Base-by-base conservation (phyloP, 2,797 vertebrate genomes). In the Parauchenoglanis ngamensis region DNA sequence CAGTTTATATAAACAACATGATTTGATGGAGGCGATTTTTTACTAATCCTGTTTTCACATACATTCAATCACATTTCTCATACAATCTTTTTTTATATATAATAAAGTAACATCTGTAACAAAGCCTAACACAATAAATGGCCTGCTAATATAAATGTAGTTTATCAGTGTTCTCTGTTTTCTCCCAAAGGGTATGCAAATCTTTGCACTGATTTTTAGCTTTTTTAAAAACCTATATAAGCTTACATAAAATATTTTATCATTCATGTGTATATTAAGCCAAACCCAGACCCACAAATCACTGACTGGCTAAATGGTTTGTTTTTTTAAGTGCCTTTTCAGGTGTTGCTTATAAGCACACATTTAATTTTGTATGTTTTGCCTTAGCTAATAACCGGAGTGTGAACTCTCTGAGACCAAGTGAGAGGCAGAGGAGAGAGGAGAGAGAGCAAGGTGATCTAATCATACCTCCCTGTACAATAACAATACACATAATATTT, bases 371-470 rank as follows among this genome's bases (percentile, higher is more conserved):
- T 80, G 11, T 80, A n/a, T 83, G 13, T 85, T 52, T 56, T 23
- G 21, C 67, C n/a, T 23, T 92, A 93, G 84, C 90, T 91, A 87
- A 95, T 93, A 79, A 92, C 91, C 0, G 70, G 85, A 80, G 91
- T 87, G 52, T 93, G 87, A 81, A 77, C 17, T 90, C 88, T 40
- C 49, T 75, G 63, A 75, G 56, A 54, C 67, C 63, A 21, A 70
- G 59, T 35, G 77, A 88, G 49, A 79, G 46, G 21, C 81, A 78
- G 72, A 86, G 28, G 35, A 67, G 86, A 70, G 85, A 83, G 10
- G 68, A 82, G 28, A 70, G 85, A 70, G 82, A 82, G 2, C 59
- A 31, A 52, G 77, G 89, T 90, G 6, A 88, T 70, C 52, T 84
- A 40, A 72, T 84, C 82, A 56, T 56, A 46, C 13, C 3, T 81